A percentile compares a stretch with the other conserved stretches of the same genome.
Conservation (phyloP, 2,113 vertebrate genomes). For the Chloropsis hardwickii region DNA sequence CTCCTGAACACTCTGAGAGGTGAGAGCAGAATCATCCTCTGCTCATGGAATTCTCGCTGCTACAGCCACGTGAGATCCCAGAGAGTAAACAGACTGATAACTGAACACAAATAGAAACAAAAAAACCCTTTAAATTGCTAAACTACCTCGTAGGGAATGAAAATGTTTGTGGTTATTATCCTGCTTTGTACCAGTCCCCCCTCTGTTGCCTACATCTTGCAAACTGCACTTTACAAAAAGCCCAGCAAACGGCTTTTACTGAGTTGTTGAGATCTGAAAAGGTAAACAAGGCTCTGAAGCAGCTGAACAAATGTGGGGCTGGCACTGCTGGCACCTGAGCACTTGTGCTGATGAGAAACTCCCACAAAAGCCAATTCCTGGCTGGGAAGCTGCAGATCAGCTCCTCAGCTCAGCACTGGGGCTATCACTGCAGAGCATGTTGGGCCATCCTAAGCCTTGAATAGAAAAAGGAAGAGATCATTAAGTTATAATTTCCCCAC, state of each 20-base stretch:
- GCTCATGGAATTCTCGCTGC: not conserved
- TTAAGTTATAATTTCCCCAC: conserved; percentile 80
- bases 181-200: not conserved
- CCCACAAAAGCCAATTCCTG: conserved; percentile 24
- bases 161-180: not conserved
- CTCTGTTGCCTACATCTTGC: conserved; percentile 32
- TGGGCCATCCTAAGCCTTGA: conserved; percentile 62
- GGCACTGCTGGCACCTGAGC: not conserved
- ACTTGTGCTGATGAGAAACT: not conserved
- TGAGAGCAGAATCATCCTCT: conserved; percentile 12
- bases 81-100: not conserved
- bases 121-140: not conserved
- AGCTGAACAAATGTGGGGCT: not conserved
- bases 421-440: conserved; percentile 61
- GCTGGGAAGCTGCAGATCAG: conserved; percentile 52
- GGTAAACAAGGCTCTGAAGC: conserved; percentile 38
- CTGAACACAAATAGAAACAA: not conserved
- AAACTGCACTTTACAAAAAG: not conserved
- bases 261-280: not conserved
- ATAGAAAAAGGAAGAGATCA: conserved; percentile 71
- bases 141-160: not conserved
- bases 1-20: not conserved
- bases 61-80: not conserved
- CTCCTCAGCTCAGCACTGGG: conserved; percentile 37
- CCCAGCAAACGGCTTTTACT: conserved; percentile 23